A percentile compares a stretch with the other conserved stretches of the same genome.
Conservation (phyloP, 1,140 invertebrate genomes). For the Laupala kohalensis region DNA sequence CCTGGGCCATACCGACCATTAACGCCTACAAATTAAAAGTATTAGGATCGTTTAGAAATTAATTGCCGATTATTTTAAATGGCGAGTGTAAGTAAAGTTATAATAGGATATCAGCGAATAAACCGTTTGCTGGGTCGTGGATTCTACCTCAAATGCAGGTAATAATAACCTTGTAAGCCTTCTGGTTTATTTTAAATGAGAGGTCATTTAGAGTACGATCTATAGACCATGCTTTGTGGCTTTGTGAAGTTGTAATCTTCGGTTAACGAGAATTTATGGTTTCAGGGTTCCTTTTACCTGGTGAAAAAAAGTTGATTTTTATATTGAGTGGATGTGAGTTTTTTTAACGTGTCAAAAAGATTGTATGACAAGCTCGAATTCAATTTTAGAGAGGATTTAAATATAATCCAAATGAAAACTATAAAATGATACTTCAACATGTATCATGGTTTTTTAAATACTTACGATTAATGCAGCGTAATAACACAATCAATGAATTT, state of each 20-base stretch:
- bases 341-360: too few relatives aligned
- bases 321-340: too few relatives aligned
- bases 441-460: too few relatives aligned
- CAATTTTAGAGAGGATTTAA: too few relatives aligned
- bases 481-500: too few relatives aligned
- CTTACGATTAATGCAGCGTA: too few relatives aligned
- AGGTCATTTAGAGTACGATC: not conserved
- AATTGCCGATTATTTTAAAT: not conserved
- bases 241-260: not conserved
- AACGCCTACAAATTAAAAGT: not conserved
- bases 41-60: not conserved
- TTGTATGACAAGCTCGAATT: too few relatives aligned
- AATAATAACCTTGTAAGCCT: not conserved
- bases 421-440: too few relatives aligned
- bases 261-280: not conserved
- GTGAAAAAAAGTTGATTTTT: too few relatives aligned
- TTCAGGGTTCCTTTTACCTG: too few relatives aligned
- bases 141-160: not conserved
- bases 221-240: not conserved
- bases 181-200: not conserved
- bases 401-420: too few relatives aligned
- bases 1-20: not conserved
- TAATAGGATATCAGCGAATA: not conserved
- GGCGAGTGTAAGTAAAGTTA: not conserved
- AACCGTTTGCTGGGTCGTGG: not conserved